phyloP scores from a whole-genome alignment of 2,113 vertebrate species.

The Amphilophus citrinellus region DNA sequence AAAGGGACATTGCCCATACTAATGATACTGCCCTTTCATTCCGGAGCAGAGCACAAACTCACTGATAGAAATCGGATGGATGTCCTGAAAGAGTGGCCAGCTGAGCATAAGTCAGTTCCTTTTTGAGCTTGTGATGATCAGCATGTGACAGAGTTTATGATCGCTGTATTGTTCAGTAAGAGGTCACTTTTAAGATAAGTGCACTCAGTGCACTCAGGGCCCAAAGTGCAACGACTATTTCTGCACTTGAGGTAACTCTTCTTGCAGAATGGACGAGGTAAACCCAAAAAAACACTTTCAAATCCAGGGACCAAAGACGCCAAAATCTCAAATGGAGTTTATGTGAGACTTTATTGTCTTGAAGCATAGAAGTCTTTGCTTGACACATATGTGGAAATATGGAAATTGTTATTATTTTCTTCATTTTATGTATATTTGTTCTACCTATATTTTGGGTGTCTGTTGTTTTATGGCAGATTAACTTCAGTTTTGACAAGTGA shows the following conservation, averaged over 20 bases:
- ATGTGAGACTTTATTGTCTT: neutral
- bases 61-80: neutral
- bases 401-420: neutral
- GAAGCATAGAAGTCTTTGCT: neutral
- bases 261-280: fast-evolving
- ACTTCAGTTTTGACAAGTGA: no score
- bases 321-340: neutral
- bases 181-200: neutral
- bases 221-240: neutral
- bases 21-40: neutral
- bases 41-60: neutral
- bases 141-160: conserved; percentile 1
- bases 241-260: neutral
- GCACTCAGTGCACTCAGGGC: neutral
- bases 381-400: neutral
- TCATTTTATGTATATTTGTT: neutral
- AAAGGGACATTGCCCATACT: fast-evolving
- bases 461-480: neutral
- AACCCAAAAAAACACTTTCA: neutral
- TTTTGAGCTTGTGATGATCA: conserved; percentile 2
- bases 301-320: fast-evolving
- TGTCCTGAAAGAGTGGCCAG: neutral
- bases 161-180: neutral
- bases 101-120: conserved; percentile 8
- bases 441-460: neutral